Conservation (phyloP, 2,797 vertebrate species). For the Echeneis naucrates region DNA sequence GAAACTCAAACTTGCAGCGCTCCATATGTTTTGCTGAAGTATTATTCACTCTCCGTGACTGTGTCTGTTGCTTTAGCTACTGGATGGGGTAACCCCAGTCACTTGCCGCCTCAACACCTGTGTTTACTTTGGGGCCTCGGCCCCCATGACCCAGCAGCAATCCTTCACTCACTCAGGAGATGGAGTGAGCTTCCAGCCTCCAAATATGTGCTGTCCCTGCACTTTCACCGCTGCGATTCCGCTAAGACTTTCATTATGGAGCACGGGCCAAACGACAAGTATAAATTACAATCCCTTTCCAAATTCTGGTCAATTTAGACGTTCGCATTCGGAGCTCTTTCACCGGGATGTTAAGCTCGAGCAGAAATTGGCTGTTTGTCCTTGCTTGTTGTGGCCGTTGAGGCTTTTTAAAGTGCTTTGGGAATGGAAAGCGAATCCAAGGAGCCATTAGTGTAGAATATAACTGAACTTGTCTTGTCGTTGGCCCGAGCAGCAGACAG, state of each 20-base stretch:
- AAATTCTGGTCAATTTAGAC: slow-evolving; percentile 73
- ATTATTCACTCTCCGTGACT: slow-evolving; percentile 65
- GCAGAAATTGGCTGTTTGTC: slow-evolving; percentile 52
- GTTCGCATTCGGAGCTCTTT: slow-evolving; percentile 61
- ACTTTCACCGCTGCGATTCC: slow-evolving; percentile 81
- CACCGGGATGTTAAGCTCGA: slow-evolving; percentile 55
- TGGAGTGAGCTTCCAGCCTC: slow-evolving; percentile 80
- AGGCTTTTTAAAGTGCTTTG: slow-evolving; percentile 30
- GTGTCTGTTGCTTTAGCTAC: slow-evolving; percentile 81
- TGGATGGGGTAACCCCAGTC: slow-evolving; percentile 76
- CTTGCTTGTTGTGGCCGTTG: slow-evolving; percentile 43
- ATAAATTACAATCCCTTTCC: slow-evolving; percentile 76
- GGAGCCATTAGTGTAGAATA: slow-evolving; percentile 51
- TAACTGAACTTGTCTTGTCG: slow-evolving; percentile 42
- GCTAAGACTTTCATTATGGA: slow-evolving; percentile 80
- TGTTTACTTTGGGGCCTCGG: slow-evolving; percentile 90
- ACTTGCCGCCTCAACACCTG: slow-evolving; percentile 85
- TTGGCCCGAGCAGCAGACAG: slow-evolving; percentile 32
- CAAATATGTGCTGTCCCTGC: slow-evolving; percentile 80
- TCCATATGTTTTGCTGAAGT: slow-evolving; percentile 50
- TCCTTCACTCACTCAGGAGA: slow-evolving; percentile 82
- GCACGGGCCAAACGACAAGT: slow-evolving; percentile 63
- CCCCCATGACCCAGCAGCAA: slow-evolving; percentile 76
- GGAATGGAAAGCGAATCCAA: slow-evolving; percentile 47
- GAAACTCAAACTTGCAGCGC: slow-evolving; percentile 59